Evolutionary conservation across 2,113 vertebrate species (phyloP), one percentile per base, ranked within the genome.

Genomic region (Corvus hawaiiensis): DNA sequence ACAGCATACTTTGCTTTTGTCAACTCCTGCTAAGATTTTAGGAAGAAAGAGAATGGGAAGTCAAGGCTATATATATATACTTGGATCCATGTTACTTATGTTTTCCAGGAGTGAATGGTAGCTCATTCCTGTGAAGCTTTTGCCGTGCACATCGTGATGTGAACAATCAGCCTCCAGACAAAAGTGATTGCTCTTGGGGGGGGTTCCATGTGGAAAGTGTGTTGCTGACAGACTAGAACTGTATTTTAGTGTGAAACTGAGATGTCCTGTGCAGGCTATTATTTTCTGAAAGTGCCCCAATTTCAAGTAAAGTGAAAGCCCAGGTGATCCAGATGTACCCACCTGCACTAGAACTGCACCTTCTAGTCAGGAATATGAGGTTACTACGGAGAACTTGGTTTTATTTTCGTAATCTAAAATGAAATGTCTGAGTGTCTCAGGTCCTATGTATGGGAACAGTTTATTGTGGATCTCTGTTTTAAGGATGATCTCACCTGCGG

Each of bases 131-230:
- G 44, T 28, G 73, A 52, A 58, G 15, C 15, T 77, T 0, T 0
- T 80, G 20, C 43, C 0, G 0, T 44, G 10, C 2, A 9, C 46
- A 27, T 71, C 11, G 7, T 49, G 27, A 73, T 51, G 30, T 52
- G 14, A 32, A 28, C 46, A 51, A 23, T 61, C 46, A 43, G 7
- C 18, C 71, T 71, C 48, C 19, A 63, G 74, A 30, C 20, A 67
- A 12, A 61, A 85, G 23, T 51, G 33, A 55, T 13, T 68, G 24
- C 39, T 59, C 23, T 33, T 41, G 39, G 21, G 39, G 39, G 44
- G 2, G 8, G 7, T 51, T 75, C 67, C 27, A 16, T 7, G 0
- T 3, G 4, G 72, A 26, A 80, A 39, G 18, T 10, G 11, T 54
- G 30, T 43, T 84, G 33, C 33, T 59, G 16, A 15, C 7, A 8